Base-by-base conservation (phyloP, 2,113 vertebrate species). In the Lutjanus erythropterus region DNA sequence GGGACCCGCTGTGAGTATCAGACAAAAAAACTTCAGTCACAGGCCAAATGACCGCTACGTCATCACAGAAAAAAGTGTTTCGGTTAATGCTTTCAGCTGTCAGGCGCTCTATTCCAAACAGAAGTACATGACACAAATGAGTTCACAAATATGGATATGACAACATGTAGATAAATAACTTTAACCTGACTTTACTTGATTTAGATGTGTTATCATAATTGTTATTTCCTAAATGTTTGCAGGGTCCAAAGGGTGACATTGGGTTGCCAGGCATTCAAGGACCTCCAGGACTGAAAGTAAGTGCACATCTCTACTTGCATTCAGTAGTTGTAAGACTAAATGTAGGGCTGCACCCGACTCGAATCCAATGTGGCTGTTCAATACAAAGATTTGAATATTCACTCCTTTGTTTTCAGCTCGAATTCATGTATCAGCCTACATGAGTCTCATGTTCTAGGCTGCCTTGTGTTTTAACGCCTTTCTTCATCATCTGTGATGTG, bases 201-300 rank as follows among this genome's bases (percentile, higher is more conserved):
- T 60, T 46, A 33, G 18, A 42, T 9, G 33, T 9, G 12, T 29
- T 64, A 23, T 23, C 14, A 5, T 56, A 3, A 19, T 53, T 39
- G 44, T 19, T 47, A 21, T 82, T 66, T 56, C 2, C 19, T 69
- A 4, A 49, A 53, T 84, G 37, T 60, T 67, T 66, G 23, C 73
- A 99, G 97, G 97, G 97, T 91, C 96, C 93, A 0, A 97, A 97
- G 78, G 98, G 98, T 21, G 96, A 97, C 71, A 67, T 47, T 4
- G 97, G 97, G 0, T 75, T 94, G 11, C 94, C 94, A 85, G 97
- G 97, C 68, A 68, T 93, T 39, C 94, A 89, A 47, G 97, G 97
- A 81, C 91, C 90, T 90, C 78, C 91, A 91, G 95, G 95, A 37
- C 39, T 91, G 14, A 95, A 94, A 88, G 95, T 95, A 68, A 92